Conservation (phyloP, 1,140 invertebrate species). For the Drosophila chauvacae region DNA sequence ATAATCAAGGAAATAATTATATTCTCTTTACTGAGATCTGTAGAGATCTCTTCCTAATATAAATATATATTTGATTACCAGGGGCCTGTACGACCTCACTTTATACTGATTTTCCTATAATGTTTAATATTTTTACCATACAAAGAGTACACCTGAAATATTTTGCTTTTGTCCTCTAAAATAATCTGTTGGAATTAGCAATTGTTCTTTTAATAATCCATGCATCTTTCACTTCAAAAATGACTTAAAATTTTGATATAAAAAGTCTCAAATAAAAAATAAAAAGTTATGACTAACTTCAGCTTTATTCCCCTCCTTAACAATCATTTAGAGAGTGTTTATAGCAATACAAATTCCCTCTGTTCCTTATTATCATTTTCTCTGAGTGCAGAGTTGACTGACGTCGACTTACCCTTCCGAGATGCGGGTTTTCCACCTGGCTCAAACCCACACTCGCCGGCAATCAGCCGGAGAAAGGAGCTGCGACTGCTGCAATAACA, state of each 20-base stretch:
- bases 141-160: not conserved
- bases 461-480: conserved; percentile 13
- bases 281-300: too few relatives aligned
- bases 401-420: not conserved
- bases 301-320: too few relatives aligned
- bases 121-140: not conserved
- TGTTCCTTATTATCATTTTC: not conserved
- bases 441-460: conserved; percentile 13
- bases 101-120: not conserved
- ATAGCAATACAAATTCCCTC: too few relatives aligned
- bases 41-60: not conserved
- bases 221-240: not conserved
- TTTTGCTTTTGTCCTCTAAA: not conserved
- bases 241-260: too few relatives aligned
- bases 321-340: not conserved
- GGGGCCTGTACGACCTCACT: not conserved
- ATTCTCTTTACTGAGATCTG: too few relatives aligned
- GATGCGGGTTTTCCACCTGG: conserved; percentile 40
- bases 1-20: not conserved
- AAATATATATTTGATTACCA: not conserved
- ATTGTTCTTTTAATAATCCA: not conserved
- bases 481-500: conserved; percentile 44
- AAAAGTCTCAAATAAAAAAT: not conserved
- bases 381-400: conserved; percentile 11
- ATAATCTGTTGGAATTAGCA: not conserved